These are phyloP conservation scores for Empidonax alnorum DNA, from an alignment of 2,113 vertebrate species.

Conservation along the genomic window DNA sequence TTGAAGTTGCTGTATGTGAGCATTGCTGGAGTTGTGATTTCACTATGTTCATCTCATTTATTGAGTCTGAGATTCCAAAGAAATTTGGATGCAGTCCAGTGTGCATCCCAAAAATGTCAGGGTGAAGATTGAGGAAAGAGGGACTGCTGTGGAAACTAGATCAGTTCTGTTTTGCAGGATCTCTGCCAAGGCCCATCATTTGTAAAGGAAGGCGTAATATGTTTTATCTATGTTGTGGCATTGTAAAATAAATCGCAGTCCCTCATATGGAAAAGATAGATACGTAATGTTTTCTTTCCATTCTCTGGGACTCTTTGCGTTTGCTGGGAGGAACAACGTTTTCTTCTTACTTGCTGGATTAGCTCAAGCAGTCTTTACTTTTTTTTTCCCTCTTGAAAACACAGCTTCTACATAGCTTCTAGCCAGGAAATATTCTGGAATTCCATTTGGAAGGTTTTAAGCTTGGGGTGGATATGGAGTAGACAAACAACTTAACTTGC, in stretches of 20 bases:
- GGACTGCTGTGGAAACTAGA: neutral
- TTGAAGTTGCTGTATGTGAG: neutral
- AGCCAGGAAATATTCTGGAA: neutral
- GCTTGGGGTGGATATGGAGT: neutral
- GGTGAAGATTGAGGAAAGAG: neutral
- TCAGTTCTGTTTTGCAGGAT: neutral
- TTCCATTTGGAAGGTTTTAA: constrained; percentile 34
- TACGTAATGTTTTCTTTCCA: neutral
- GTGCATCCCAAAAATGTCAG: neutral
- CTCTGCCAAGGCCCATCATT: neutral
- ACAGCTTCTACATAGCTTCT: neutral
- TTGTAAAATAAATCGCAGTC: neutral
- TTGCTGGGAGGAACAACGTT: neutral
- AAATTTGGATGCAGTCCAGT: neutral
- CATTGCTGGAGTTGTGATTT: neutral
- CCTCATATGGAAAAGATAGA: neutral
- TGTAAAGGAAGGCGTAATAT: neutral
- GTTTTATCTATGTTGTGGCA: neutral
- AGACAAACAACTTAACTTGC: constrained; percentile 16
- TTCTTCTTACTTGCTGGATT: neutral
- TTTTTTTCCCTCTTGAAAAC: neutral
- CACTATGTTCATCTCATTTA: neutral
- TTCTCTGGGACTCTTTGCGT: neutral
- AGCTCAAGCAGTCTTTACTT: neutral
- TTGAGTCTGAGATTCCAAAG: neutral